phyloP scores from a whole-genome alignment of 2,113 vertebrate genomes.

The Marmota monax region DNA sequence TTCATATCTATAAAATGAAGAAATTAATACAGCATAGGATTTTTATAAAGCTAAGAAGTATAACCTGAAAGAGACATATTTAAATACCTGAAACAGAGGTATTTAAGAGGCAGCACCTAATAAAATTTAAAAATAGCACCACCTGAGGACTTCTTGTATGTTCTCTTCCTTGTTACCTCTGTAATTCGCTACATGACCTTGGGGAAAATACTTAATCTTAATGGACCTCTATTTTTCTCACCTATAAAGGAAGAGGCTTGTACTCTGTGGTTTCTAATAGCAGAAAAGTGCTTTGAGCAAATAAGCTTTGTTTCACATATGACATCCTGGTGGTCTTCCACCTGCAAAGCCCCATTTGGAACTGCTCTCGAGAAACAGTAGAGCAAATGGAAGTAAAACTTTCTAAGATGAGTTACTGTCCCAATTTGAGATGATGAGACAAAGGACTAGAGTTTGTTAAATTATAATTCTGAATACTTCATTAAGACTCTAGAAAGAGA shows the following conservation, averaged over 20 bases:
- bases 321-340: not conserved
- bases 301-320: not conserved
- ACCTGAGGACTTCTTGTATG: not conserved
- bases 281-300: not conserved
- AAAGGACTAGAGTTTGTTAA: not conserved
- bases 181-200: not conserved
- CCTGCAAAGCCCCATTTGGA: not conserved
- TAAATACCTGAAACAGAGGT: constrained; percentile 10
- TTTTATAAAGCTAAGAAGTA: constrained; percentile 2
- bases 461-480: constrained; percentile 50
- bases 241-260: not conserved
- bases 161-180: not conserved
- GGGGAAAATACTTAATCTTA: not conserved
- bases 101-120: not conserved
- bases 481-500: constrained; percentile 27
- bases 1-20: constrained; percentile 25
- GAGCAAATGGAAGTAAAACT: not conserved
- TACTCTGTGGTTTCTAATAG: not conserved
- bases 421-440: constrained; percentile 38
- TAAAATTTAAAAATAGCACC: not conserved
- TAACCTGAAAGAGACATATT: not conserved
- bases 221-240: not conserved
- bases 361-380: not conserved
- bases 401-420: not conserved
- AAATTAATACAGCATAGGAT: constrained; percentile 26